Evolutionary conservation across 2,888 invertebrate genomes (phyloP), one percentile per base, ranked within the genome.

Genomic region (Himalopsyche kuldschensis): DNA sequence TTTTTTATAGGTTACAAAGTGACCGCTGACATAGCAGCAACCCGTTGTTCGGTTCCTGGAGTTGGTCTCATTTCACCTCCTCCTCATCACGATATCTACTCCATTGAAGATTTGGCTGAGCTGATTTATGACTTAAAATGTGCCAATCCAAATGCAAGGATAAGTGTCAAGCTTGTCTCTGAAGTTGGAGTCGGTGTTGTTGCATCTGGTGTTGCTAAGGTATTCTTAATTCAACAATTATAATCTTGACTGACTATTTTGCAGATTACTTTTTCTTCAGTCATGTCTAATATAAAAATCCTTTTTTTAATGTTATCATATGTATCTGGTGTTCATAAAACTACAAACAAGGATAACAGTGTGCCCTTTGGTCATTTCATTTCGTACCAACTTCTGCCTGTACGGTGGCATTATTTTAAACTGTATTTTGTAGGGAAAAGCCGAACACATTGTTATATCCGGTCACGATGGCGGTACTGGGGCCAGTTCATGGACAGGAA

Each of bases 381-480:
- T 31, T 8, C 31, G 8, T 30, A 31, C 32, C 30, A 76, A 31
- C 20, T 32, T 31, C n/a, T 77, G 32, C 5, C 17, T 1, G 20
- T 79, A 24, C 10, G 11, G 15, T 41, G 30, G 30, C 3, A 15
- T 47, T 48, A 20, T 46, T 0, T 76, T 32, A 15, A 10, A 30
- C 27, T 55, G 20, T 48, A 8, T 41, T 80, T 86, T 87, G 0
- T 88, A 97, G 96, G 98, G 98, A 78, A 99, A 99, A 91, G 98
- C 98, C 0, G 99, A 99, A 89, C 99, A 99, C 90, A 97, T 99
- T 87, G 98, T 98, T 32, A 98, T 99, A 87, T 99, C 99, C 0
- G 99, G 99, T 0, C 99, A 99, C 91, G 99, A 99, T 91, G 99
- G 99, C 85, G 99, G 99, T 81, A 99, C 99, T 20, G 99, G 99